A percentile compares a stretch with the other conserved stretches of the same genome.
Conservation (phyloP, 2,888 invertebrate species). For the Bimastos eiseni region DNA sequence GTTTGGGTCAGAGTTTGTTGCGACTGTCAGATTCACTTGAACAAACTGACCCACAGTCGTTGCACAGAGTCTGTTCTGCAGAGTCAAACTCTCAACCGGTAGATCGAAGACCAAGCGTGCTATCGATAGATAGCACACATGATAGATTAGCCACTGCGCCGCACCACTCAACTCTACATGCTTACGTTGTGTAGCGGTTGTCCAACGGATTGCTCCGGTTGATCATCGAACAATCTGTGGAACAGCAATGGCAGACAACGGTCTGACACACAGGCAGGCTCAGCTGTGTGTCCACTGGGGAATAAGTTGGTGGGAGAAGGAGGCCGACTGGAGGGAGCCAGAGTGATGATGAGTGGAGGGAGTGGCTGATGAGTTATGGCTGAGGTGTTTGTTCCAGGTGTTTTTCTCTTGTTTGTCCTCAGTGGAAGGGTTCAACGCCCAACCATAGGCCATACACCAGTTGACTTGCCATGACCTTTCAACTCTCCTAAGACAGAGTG, state of each 20-base stretch:
- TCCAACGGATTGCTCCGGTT: neutral
- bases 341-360: neutral
- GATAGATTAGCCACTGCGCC: neutral
- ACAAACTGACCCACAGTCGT: neutral
- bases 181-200: neutral
- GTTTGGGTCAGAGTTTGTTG: too few relatives aligned
- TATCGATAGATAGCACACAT: too few relatives aligned
- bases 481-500: neutral
- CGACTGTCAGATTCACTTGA: too few relatives aligned
- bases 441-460: neutral
- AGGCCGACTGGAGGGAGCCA: neutral
- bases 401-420: neutral
- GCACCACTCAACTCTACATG: neutral
- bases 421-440: neutral
- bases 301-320: neutral
- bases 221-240: constrained; percentile 4
- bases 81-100: neutral
- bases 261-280: neutral
- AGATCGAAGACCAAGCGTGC: neutral
- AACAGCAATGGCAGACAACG: neutral
- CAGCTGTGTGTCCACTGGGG: neutral
- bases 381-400: neutral
- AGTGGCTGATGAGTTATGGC: neutral
- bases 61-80: neutral
- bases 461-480: neutral